Percentiles rank a stretch among this genome's conserved stretches.
These are phyloP conservation scores for Mythimna vitellina DNA, from an alignment of 2,888 invertebrate species.

Conservation along the genomic window DNA sequence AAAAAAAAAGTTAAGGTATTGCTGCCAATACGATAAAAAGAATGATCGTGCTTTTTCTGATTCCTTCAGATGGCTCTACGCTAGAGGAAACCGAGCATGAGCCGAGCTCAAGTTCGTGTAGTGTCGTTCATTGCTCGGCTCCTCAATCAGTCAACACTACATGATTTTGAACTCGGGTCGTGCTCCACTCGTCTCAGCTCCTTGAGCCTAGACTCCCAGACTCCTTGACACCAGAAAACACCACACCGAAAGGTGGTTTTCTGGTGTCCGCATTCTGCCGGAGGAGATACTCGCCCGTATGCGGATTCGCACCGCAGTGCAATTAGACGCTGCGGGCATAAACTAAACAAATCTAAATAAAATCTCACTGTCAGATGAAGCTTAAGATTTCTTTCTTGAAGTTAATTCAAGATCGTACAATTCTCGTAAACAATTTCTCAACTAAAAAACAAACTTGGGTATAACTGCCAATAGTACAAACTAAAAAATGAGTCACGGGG, in stretches of 20 bases:
- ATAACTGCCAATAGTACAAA: slow-evolving; percentile 35
- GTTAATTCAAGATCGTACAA: neutral
- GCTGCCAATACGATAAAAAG: slow-evolving; percentile 18
- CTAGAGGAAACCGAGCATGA: no score
- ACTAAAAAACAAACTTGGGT: slow-evolving; percentile 1
- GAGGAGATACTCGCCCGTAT: neutral
- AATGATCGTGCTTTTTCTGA: no score
- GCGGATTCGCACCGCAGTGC: neutral
- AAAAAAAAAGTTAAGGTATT: neutral
- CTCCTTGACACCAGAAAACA: no score
- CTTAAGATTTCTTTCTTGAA: neutral
- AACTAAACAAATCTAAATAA: neutral
- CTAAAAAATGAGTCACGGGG: slow-evolving; percentile 36
- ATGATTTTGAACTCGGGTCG: no score
- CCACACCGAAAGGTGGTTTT: no score
- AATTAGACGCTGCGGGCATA: neutral
- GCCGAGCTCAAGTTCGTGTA: no score
- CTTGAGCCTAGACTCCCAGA: neutral
- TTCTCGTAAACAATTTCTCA: slow-evolving; percentile 18
- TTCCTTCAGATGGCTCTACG: no score
- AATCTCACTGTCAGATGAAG: no score
- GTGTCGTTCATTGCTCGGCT: no score
- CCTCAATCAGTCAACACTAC: no score
- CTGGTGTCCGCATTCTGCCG: neutral
- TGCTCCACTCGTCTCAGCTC: no score